These are phyloP conservation scores for Dromaius novaehollandiae DNA, from an alignment of 2,113 vertebrate species.

Conservation along the genomic window DNA sequence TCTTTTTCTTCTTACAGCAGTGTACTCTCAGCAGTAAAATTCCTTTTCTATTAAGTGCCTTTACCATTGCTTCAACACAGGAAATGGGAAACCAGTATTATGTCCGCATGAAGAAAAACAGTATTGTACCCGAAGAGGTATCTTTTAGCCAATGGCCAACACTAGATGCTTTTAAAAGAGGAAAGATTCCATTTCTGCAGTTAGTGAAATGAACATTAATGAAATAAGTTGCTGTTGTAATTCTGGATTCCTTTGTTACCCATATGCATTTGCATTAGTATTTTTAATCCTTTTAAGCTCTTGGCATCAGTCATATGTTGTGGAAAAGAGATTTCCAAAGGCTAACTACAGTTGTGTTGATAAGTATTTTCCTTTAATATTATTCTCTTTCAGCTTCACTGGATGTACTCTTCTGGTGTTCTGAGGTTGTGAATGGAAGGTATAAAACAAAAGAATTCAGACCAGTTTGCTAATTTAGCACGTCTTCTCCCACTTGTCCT, in stretches of 20 bases:
- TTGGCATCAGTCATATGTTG: conserved; percentile 1
- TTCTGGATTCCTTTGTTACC: background rate
- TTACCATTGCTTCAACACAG: background rate
- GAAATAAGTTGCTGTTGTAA: background rate
- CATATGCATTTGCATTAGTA: background rate
- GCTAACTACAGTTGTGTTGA: background rate
- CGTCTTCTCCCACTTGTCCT: rapidly evolving
- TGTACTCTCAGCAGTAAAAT: background rate
- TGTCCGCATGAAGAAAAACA: no score
- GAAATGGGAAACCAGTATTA: background rate
- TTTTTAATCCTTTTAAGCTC: conserved; percentile 29
- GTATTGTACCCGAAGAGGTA: background rate
- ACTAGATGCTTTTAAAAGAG: background rate
- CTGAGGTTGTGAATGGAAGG: background rate
- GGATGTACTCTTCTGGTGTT: background rate
- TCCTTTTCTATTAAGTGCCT: background rate
- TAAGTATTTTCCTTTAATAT: background rate
- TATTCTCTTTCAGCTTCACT: background rate
- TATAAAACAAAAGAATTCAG: background rate
- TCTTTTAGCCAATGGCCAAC: background rate
- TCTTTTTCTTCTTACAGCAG: background rate
- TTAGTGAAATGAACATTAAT: background rate
- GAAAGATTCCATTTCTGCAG: background rate
- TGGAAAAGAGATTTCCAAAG: conserved; percentile 4
- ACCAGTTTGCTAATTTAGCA: background rate